A percentile compares a stretch with the other conserved stretches of the same genome.
Evolutionary conservation across 2,797 vertebrate species (phyloP).

Genomic region (Leptatherina wallacei): DNA sequence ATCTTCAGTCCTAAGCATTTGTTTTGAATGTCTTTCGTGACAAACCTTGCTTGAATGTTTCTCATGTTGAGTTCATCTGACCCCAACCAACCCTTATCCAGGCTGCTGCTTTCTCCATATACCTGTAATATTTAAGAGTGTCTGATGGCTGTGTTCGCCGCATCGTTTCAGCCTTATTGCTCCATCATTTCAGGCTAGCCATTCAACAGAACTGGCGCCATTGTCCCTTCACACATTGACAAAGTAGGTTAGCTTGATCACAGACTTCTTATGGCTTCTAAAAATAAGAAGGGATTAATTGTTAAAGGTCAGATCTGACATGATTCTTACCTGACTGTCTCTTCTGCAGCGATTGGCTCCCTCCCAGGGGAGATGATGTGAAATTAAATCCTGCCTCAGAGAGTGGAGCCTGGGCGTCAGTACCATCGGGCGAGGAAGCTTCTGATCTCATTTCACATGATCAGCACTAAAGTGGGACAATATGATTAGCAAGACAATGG

Average conservation of each 20-base stretch:
- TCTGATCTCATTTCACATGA: slow-evolving; percentile 74
- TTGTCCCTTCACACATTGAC: slow-evolving; percentile 34
- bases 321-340: slow-evolving; percentile 78
- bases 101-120: neutral
- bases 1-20: slow-evolving; percentile 23
- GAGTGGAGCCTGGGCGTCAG: slow-evolving; percentile 54
- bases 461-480: slow-evolving; percentile 73
- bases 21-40: slow-evolving; percentile 48
- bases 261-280: slow-evolving; percentile 68
- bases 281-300: slow-evolving; percentile 83
- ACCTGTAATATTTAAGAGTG: neutral
- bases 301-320: slow-evolving; percentile 80
- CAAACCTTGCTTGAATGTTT: slow-evolving; percentile 31
- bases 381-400: slow-evolving; percentile 78
- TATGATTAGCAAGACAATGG: slow-evolving; percentile 65
- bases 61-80: slow-evolving; percentile 19
- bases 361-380: slow-evolving; percentile 66
- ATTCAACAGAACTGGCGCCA: slow-evolving; percentile 26
- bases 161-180: slow-evolving; percentile 2
- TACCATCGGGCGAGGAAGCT: slow-evolving; percentile 54
- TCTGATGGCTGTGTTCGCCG: neutral
- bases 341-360: slow-evolving; percentile 61
- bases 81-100: slow-evolving; percentile 14
- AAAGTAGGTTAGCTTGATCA: slow-evolving; percentile 74
- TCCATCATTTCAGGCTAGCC: slow-evolving; percentile 28